Conservation (phyloP, 1,140 invertebrate genomes). For the Drosophila orena region DNA sequence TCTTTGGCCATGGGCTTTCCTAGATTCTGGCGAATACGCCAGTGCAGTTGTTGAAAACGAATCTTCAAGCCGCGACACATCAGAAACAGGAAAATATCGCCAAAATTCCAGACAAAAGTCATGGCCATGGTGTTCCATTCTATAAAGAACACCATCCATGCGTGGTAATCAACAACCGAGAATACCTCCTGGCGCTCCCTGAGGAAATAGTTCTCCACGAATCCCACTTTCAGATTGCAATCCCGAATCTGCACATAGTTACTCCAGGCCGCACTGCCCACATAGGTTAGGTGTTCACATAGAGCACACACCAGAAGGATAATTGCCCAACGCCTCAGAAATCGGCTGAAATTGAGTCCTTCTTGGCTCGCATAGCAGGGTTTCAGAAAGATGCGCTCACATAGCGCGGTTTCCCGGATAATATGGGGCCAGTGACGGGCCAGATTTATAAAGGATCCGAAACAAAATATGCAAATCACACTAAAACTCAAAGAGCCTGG, state of each 20-base stretch:
- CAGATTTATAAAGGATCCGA: constrained; percentile 54
- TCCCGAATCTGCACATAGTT: constrained; percentile 68
- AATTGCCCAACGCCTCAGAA: constrained; percentile 51
- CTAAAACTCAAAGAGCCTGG: constrained; percentile 74
- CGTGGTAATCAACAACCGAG: constrained; percentile 51
- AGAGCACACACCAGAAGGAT: constrained; percentile 44
- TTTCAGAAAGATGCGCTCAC: constrained; percentile 59
- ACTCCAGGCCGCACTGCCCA: constrained; percentile 69
- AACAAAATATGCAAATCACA: constrained; percentile 67
- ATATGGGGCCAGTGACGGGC: constrained; percentile 62
- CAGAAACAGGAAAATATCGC: constrained; percentile 88
- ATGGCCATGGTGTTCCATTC: constrained; percentile 77
- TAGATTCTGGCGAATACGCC: constrained; percentile 64
- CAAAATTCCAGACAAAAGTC: constrained; percentile 89
- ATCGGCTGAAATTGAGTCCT: constrained; percentile 40
- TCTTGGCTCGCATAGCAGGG: constrained; percentile 46
- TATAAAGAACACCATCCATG: constrained; percentile 57
- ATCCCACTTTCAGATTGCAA: constrained; percentile 66
- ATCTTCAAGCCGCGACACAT: constrained; percentile 86
- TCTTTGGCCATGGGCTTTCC: constrained; percentile 55
- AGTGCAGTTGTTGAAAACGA: constrained; percentile 87
- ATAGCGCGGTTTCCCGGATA: constrained; percentile 44
- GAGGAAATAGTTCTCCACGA: constrained; percentile 69
- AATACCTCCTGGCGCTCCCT: constrained; percentile 74
- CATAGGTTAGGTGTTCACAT: constrained; percentile 68